Base-by-base conservation (phyloP, 1,140 invertebrate genomes). In the Lasioglossum albipes region DNA sequence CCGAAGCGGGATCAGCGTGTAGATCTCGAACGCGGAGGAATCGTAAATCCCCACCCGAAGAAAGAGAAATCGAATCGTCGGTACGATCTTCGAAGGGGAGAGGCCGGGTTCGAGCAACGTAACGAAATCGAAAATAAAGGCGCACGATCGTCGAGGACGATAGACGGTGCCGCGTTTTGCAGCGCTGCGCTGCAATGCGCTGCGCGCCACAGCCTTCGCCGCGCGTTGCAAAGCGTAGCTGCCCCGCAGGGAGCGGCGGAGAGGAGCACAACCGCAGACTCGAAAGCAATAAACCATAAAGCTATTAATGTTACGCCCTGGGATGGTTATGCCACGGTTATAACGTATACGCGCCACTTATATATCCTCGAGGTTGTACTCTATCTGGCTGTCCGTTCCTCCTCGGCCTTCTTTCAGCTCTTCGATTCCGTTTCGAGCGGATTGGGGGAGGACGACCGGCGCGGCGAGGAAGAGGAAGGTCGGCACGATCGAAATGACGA, bases 231-330 rank as follows among this genome's bases (percentile, higher is more conserved):
- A 49, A 49, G 10, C 65, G 61, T 61, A 71, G 82, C 70, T 74
- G 82, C 89, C 81, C 82, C 70, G 72, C 85, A 85, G 87, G 83
- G 89, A 88, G 86, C 81, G 71, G 86, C 81, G 71, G 66, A 89
- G 89, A 90, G 88, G 79, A 90, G 88, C 88, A 87, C 85, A 87
- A 90, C 88, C 89, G 87, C 86, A 88, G 87, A 87, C 89, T 87
- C 88, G 79, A 90, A 89, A 88, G 90, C 90, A 87, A 91, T 91
- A 91, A 92, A 91, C 90, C 89, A 88, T 90, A 90, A 91, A 91
- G 89, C 88, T 92, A 91, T 91, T 91, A 92, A 92, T 91, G 89
- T 90, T 88, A 87, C 87, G 87, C 89, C 87, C 88, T 88, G 81
- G 80, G 87, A 89, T 84, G 88, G 87, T 90, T 87, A 86, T 84